A percentile compares a stretch with the other conserved stretches of the same genome.
Evolutionary conservation across 2,797 vertebrate species (phyloP).

Genomic region (Sebastes diploproa): DNA sequence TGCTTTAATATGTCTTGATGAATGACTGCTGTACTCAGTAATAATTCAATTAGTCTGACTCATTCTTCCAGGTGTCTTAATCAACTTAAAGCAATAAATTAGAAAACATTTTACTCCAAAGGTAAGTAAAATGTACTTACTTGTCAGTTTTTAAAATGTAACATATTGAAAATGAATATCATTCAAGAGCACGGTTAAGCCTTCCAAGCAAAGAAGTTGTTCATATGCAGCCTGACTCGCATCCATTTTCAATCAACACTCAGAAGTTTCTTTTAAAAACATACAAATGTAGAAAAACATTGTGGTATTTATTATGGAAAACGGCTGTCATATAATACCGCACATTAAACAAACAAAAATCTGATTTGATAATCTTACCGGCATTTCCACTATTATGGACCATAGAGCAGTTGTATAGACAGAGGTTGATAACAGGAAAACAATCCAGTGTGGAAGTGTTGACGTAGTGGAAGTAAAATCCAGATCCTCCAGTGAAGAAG

Average conservation of each 20-base stretch:
- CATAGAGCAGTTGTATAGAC: neutral
- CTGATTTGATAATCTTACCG: slow-evolving; percentile 44
- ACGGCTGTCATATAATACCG: neutral
- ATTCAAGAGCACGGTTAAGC: neutral
- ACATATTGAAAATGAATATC: neutral
- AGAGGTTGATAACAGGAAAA: slow-evolving; percentile 6
- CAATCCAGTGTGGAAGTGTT: slow-evolving; percentile 39
- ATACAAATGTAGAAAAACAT: neutral
- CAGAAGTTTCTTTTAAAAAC: neutral
- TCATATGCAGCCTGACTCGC: neutral
- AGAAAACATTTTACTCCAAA: neutral
- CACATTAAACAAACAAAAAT: neutral
- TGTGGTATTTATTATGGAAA: neutral
- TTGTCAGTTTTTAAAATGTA: neutral
- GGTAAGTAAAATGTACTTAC: neutral
- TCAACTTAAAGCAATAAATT: neutral
- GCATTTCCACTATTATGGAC: slow-evolving; percentile 12
- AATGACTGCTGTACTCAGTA: neutral
- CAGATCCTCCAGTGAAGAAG: slow-evolving; percentile 24
- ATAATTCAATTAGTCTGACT: neutral
- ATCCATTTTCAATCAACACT: neutral
- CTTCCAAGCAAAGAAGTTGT: neutral
- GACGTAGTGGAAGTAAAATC: slow-evolving; percentile 46
- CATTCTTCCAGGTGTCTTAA: neutral
- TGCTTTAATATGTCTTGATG: neutral